Conservation (phyloP, 1,140 invertebrate species). For the Sitophilus oryzae region DNA sequence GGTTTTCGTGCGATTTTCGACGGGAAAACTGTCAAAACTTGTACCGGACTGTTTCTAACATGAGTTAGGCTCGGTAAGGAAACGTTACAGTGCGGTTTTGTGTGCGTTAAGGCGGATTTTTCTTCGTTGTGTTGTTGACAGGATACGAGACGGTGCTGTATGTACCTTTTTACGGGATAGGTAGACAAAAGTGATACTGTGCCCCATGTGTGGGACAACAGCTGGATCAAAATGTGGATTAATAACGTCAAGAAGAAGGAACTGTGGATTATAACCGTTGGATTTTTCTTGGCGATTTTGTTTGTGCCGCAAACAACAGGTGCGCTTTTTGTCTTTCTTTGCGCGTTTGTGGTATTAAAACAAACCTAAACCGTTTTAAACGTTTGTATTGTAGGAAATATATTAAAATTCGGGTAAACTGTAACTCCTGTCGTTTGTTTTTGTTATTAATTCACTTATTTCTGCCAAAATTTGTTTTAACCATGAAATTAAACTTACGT, state of each 20-base stretch:
- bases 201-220: slow-evolving; percentile 43
- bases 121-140: not conserved
- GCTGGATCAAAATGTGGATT: slow-evolving; percentile 43
- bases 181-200: slow-evolving; percentile 28
- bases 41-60: not conserved
- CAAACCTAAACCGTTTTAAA: too few species aligned
- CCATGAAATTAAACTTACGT: too few species aligned
- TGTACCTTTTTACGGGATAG: slow-evolving; percentile 1
- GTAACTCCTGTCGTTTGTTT: too few species aligned
- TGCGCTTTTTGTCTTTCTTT: slow-evolving; percentile 16
- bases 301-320: slow-evolving; percentile 25
- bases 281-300: slow-evolving; percentile 23
- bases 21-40: slow-evolving; percentile 13
- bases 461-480: too few species aligned
- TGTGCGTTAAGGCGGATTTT: not conserved
- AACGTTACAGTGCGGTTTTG: not conserved
- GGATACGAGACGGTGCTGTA: slow-evolving; percentile 5
- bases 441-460: too few species aligned
- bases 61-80: not conserved
- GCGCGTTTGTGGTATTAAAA: too few species aligned
- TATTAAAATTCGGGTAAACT: too few species aligned
- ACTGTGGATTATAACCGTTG: slow-evolving; percentile 40
- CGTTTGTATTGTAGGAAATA: too few species aligned
- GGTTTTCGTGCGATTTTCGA: slow-evolving; percentile 15
- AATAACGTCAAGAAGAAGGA: slow-evolving; percentile 40